These are phyloP conservation scores for Pithecia hirsuta DNA, from an alignment of 2,797 vertebrate genomes.

Conservation along the genomic window DNA sequence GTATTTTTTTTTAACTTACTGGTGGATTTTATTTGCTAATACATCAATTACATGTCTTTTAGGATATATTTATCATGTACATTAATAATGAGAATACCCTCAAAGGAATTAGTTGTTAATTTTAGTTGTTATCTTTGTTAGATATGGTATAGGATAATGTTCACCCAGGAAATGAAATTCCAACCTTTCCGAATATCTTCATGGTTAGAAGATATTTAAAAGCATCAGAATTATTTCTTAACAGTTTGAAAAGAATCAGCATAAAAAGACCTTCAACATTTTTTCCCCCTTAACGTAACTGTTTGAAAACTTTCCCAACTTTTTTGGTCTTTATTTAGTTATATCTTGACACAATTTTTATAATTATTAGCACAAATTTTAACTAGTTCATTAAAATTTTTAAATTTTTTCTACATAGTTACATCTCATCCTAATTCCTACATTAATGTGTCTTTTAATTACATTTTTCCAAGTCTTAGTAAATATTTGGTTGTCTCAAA, in stretches of 20 bases:
- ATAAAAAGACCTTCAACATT: not conserved
- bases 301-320: not conserved
- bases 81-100: not conserved
- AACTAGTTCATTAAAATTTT: not conserved
- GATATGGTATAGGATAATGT: not conserved
- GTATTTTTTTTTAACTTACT: not conserved
- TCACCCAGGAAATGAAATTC: not conserved
- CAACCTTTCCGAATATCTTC: not conserved
- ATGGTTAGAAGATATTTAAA: not conserved
- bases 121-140: not conserved
- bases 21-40: not conserved
- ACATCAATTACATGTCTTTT: not conserved
- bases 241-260: not conserved
- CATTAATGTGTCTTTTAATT: not conserved
- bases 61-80: not conserved
- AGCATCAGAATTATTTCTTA: not conserved
- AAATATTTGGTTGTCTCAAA: not conserved
- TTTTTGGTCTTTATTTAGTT: not conserved
- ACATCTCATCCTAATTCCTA: not conserved
- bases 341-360: conserved; percentile 10
- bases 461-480: not conserved
- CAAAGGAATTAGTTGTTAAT: not conserved
- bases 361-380: not conserved
- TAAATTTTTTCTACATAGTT: not conserved
- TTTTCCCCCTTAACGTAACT: not conserved